Base-by-base conservation (phyloP, 2,797 vertebrate species). In the Phataginus tetradactyla region DNA sequence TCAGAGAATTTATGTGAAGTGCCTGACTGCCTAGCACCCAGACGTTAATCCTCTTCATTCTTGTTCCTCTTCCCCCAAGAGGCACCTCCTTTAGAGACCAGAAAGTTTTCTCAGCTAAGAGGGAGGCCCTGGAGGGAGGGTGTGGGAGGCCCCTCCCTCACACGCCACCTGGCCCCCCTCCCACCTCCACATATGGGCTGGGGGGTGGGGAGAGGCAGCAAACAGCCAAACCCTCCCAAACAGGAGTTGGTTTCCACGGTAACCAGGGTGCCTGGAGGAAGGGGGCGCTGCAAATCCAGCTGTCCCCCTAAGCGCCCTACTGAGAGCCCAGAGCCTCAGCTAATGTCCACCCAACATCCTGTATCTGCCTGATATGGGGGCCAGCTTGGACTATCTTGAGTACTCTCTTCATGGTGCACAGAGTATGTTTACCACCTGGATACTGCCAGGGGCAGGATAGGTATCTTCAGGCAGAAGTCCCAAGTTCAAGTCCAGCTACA, bases 111-210 rank as follows among this genome's bases (percentile, higher is more conserved):
- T 96, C 69, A n/a, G 86, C 69, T 92, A 88, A 95, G 89, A 91
- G 61, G 95, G 95, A 96, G 90, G 97, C 92, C 97, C 55, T 69
- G 37, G 75, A 45, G 68, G 90, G 63, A 91, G 95, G 96, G 87
- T 91, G 97, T 97, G 94, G 97, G 97, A 97, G 91, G 97, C 96
- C 96, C 97, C 97, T 96, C 97, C 97, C 86, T 89, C 86, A 89
- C 83, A 90, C 39, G 1, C 97, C 97, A 97, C 97, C 97, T 98
- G 98, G 98, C 86, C 97, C 98, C 97, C 98, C 98, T 97, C 98
- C 98, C 97, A 98, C 97, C 95, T 97, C 97, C 97, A 97, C 97
- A 97, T 98, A 97, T 98, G 97, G 97, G 96, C 90, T 97, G 95
- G 95, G 95, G 96, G 95, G 97, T 94, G 77, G 97, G 97, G 96